A percentile compares a stretch with the other conserved stretches of the same genome.
Evolutionary conservation across 1,140 invertebrate genomes (phyloP).

Genomic region (Dendrolimus punctatus): DNA sequence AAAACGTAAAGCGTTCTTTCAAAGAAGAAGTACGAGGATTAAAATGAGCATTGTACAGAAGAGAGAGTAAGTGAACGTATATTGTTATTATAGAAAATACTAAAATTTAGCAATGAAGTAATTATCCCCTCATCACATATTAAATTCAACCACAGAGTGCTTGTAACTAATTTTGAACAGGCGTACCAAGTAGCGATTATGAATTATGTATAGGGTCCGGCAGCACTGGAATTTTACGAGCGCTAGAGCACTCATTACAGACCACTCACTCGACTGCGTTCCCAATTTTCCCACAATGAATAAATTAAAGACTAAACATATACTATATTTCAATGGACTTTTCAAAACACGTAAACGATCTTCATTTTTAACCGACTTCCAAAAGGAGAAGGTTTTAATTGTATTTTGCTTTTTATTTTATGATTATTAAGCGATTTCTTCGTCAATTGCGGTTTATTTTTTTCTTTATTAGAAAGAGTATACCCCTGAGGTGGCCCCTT

Average conservation of each 20-base stretch:
- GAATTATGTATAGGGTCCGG: slow-evolving; percentile 22
- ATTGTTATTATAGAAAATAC: neutral
- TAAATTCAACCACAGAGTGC: slow-evolving; percentile 13
- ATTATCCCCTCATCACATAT: slow-evolving; percentile 13
- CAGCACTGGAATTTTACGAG: slow-evolving; percentile 18
- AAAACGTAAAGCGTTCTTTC: no score
- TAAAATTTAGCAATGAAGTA: slow-evolving; percentile 20
- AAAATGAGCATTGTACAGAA: no score
- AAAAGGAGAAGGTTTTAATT: no score
- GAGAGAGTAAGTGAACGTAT: no score
- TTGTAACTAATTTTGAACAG: slow-evolving; percentile 16
- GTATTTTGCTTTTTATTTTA: no score
- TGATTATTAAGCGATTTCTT: no score
- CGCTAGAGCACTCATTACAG: slow-evolving; percentile 18
- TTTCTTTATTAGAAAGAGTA: no score
- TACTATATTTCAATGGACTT: neutral
- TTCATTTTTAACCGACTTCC: no score
- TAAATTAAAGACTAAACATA: slow-evolving; percentile 30
- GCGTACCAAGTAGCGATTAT: slow-evolving; percentile 18
- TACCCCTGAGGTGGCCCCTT: no score
- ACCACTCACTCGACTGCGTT: slow-evolving; percentile 15
- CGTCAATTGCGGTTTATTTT: no score
- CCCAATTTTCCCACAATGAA: slow-evolving; percentile 40
- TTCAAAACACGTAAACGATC: no score
- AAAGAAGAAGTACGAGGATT: no score